Evolutionary conservation across 2,888 invertebrate genomes (phyloP), one percentile per base, ranked within the genome.

Genomic region (Agonopterix arenella): DNA sequence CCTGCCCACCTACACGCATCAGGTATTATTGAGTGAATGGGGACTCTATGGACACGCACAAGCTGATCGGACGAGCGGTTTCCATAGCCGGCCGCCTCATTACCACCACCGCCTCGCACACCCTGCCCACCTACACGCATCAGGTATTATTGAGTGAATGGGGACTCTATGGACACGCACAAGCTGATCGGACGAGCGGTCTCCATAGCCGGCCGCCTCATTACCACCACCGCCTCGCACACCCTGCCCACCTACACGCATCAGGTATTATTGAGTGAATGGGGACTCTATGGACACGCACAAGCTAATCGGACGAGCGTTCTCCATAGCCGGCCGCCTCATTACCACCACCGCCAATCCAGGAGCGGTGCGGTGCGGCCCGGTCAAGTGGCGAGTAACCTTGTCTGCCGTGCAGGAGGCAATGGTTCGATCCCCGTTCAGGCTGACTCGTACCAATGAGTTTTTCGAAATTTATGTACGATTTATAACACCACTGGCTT

Each of bases 101-200:
- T 42, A 62, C 83, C 28, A 77, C 83, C 11, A 82, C 84, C 1
- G 73, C 80, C 4, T 66, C 84, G 38, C 81, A 80, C 48, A 77
- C 83, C 1, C 46, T 78, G 47, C 83, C 85, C 42, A 80, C 83
- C 0, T 88, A 86, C 47, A 82, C 84, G 38, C 83, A 84, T 44
- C 84, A 85, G 80, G 84, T 84, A 55, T 5, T 13, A 13, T 13
- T 13, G 13, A 13, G 13, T 13, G 13, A 13, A 13, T n/a, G n/a
- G n/a, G 1, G 72, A 70, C 4, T 55, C 58, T 2, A 54, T 73
- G 0, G 79, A 77, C 49, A 71, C 77, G 1, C 84, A 86, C 62
- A 86, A 84, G 58, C 70, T 91, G 55, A 62, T 91, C 42, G 85
- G 90, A 1, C 77, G 92, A 10, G 89, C 90, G 58, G 91, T 91